Base-by-base conservation (phyloP, 2,888 invertebrate species). In the Heteropelma amictum region DNA sequence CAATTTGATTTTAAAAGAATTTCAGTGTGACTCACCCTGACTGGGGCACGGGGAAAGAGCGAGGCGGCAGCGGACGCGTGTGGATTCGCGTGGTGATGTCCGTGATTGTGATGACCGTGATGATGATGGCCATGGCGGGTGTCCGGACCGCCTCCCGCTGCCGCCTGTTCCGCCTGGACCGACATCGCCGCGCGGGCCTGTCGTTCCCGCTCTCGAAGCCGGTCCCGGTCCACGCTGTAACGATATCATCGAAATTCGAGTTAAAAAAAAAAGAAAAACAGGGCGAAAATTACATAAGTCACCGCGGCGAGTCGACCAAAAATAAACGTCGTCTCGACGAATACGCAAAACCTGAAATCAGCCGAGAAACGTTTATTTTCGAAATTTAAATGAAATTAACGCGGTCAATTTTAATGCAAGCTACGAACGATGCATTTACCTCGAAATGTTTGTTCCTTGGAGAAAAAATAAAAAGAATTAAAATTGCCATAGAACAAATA, bases 141-240 rank as follows among this genome's bases (percentile, higher is more conserved):
- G 92, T 93, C 88, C 91, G 93, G 90, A 93, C 92, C 89, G 91
- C 91, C 90, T 91, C 92, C 90, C 91, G 91, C 90, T 91, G 92
- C 89, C 84, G 87, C 84, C 72, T 91, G 91, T 84, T 90, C 90
- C 84, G 90, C 91, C 87, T 92, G 92, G 86, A 93, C 93, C 92
- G 93, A 93, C 92, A 94, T 93, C 90, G 93, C 93, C 88, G 93
- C 94, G 89, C 94, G 93, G 90, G 93, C 93, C 90, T 93, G 93
- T 85, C 94, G 92, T 90, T 94, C 94, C 91, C 93, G 92, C 91
- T 94, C 94, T 83, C 94, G 93, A 89, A 94, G 93, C 89, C 94
- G 93, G 90, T 94, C 94, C 90, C 94, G 92, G 90, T 94, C 94
- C 86, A 90, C 89, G 84, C 90, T 90, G 85, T 26, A 88, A 88